These are phyloP conservation scores for Baronia brevicornis DNA, from an alignment of 2,888 invertebrate species.

Conservation along the genomic window DNA sequence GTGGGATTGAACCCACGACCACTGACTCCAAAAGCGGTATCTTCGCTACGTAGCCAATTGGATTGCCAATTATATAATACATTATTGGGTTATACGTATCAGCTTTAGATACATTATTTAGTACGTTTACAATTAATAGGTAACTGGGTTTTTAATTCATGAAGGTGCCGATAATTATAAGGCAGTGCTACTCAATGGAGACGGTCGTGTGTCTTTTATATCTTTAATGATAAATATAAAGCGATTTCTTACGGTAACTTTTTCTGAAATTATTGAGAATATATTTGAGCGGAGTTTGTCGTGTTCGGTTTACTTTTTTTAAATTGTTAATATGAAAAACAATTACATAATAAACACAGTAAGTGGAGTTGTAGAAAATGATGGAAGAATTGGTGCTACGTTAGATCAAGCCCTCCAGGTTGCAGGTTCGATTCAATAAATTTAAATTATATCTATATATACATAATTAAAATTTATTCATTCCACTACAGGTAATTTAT, in stretches of 20 bases:
- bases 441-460: neutral
- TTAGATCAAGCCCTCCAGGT: conserved; percentile 12
- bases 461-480: neutral
- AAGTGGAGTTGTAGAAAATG: conserved; percentile 1
- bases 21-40: no score
- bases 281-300: no score
- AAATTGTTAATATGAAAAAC: conserved; percentile 1
- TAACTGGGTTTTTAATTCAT: no score
- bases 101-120: no score
- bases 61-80: no score
- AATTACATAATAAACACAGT: conserved; percentile 7
- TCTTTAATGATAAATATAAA: neutral
- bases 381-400: conserved; percentile 3
- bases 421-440: conserved; percentile 12
- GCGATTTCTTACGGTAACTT: neutral
- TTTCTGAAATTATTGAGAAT: neutral
- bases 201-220: conserved; percentile 2
- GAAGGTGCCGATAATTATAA: no score
- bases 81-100: no score
- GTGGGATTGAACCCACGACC: no score
- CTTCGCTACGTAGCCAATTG: no score
- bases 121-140: no score
- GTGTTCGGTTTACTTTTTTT: no score
- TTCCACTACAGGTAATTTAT: neutral
- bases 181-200: neutral